Evolutionary conservation across 2,888 invertebrate genomes (phyloP), one percentile per base, ranked within the genome.

Genomic region (Entomobrya multifasciata): DNA sequence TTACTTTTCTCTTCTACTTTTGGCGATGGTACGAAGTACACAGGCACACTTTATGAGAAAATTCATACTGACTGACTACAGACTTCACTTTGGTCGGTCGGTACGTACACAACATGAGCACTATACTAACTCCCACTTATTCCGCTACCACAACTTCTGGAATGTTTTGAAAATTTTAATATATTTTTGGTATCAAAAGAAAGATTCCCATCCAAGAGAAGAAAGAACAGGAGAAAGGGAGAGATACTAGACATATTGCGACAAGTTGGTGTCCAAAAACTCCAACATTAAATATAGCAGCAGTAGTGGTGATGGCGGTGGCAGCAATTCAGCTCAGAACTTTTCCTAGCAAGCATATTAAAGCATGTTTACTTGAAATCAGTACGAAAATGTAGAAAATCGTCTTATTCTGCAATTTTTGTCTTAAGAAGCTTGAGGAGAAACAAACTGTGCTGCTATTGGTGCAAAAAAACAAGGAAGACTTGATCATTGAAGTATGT

Each of bases 161-260:
- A 65, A 65, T 65, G 65, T 41, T 65, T 30, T 36, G 65, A 41
- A 65, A 65, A 65, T 65, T 65, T 65, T 65, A 65, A 41, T 65
- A 65, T 1, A 65, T 36, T 65, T 36, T 36, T 65, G n/a, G 65
- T 41, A 30, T 65, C 41, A 65, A 65, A 65, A n/a, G 65, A 41
- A 36, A n/a, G n/a, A n/a, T n/a, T n/a, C n/a, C n/a, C n/a, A n/a
- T n/a, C n/a, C n/a, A n/a, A n/a, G n/a, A n/a, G n/a, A n/a, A n/a
- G n/a, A n/a, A n/a, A n/a, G n/a, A n/a, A n/a, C n/a, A n/a, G n/a
- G n/a, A n/a, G n/a, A n/a, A n/a, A n/a, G n/a, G n/a, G n/a, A n/a
- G n/a, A n/a, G n/a, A n/a, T 49, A 49, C 13, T 49, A n/a, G 13
- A 49, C 15, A 36, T 10, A 65, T 17, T 36, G 36, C 60, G 60